Conservation (phyloP, 2,113 vertebrate species). For the Carollia perspicillata region DNA sequence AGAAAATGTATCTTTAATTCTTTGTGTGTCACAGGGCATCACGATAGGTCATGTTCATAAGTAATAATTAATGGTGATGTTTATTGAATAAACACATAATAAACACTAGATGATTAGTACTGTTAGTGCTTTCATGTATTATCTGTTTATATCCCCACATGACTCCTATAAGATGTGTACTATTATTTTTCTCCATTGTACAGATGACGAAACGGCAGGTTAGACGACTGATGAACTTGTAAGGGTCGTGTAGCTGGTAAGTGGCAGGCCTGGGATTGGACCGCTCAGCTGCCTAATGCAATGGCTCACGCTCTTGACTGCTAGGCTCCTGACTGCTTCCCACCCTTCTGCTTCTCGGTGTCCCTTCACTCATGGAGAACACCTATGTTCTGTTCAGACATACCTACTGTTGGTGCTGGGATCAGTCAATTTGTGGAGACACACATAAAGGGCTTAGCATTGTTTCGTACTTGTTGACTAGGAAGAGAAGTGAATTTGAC, state of each 20-base stretch:
- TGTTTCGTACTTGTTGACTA: not conserved
- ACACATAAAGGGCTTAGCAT: not conserved
- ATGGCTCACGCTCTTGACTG: not conserved
- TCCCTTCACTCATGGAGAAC: not conserved
- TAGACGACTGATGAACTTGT: not conserved
- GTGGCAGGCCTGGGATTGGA: not conserved
- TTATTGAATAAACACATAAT: not conserved
- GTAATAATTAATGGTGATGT: not conserved
- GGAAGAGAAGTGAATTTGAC: not conserved
- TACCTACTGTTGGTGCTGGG: not conserved
- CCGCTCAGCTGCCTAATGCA: not conserved
- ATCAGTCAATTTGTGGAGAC: not conserved
- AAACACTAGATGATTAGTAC: not conserved
- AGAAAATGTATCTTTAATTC: not conserved
- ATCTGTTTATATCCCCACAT: not conserved
- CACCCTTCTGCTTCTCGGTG: not conserved
- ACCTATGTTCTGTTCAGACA: not conserved
- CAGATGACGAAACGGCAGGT: not conserved
- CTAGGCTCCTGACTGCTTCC: not conserved
- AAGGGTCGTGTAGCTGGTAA: not conserved
- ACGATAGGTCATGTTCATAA: not conserved
- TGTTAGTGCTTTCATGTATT: not conserved
- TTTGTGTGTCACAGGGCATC: not conserved
- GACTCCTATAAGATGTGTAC: not conserved
- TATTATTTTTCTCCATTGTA: not conserved